Conservation (phyloP, 2,797 vertebrate species). For the Iguana delicatissima region DNA sequence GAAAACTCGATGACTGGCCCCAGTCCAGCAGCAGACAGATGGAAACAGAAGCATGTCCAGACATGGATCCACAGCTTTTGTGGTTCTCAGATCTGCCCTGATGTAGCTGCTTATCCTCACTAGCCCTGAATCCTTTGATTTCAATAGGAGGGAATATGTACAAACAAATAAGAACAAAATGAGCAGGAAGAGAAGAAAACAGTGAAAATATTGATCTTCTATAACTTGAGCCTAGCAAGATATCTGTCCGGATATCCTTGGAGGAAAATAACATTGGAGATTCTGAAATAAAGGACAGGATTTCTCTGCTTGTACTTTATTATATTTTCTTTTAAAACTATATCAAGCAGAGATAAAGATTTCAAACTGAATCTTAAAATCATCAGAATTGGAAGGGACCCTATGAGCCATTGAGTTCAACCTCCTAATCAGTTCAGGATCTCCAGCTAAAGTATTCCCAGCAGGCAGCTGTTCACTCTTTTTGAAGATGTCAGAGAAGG, state of each 20-base stretch:
- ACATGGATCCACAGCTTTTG: neutral
- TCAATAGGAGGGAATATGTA: neutral
- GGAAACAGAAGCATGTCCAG: neutral
- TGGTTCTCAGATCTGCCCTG: neutral
- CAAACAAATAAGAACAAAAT: neutral
- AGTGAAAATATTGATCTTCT: neutral
- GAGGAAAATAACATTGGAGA: neutral
- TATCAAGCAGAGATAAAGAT: neutral
- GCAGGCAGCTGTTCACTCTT: no score
- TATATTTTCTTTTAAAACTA: no score
- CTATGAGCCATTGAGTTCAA: no score
- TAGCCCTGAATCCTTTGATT: neutral
- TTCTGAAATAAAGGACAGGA: neutral
- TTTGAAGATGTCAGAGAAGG: no score
- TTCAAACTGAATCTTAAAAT: neutral
- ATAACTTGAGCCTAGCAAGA: neutral
- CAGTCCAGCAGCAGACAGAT: neutral
- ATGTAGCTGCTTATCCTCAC: neutral
- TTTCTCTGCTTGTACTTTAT: neutral
- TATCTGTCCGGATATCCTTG: neutral
- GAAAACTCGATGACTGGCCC: neutral
- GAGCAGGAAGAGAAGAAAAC: neutral
- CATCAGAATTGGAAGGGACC: no score
- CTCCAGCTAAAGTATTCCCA: no score
- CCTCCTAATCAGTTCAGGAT: no score